phyloP scores from a whole-genome alignment of 2,888 invertebrate genomes.

The Micropterix aruncella region DNA sequence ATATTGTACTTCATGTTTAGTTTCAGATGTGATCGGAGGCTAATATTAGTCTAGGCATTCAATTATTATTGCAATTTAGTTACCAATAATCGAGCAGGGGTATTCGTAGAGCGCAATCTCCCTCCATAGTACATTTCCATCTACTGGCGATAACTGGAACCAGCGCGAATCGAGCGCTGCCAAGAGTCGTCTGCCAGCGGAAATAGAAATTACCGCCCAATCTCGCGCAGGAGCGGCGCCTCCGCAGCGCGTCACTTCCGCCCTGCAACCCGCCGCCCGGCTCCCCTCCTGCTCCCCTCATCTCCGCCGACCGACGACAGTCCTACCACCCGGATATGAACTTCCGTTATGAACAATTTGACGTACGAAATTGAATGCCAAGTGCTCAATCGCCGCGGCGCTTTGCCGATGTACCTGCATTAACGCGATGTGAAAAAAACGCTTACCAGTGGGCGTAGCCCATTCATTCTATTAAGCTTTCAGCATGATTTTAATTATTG shows the following conservation, averaged over 20 bases:
- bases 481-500: no score
- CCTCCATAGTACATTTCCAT: not conserved
- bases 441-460: no score
- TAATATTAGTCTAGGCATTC: no score
- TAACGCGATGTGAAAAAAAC: no score
- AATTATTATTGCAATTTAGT: no score
- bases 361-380: constrained; percentile 47
- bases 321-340: constrained; percentile 60
- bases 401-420: constrained; percentile 21
- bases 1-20: no score
- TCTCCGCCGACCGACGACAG: constrained; percentile 19
- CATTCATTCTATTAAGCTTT: no score
- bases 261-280: constrained; percentile 27
- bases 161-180: not conserved
- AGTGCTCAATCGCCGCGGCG: constrained; percentile 20
- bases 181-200: constrained; percentile 19
- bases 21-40: no score
- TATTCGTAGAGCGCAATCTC: no score
- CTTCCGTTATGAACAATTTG: constrained; percentile 79
- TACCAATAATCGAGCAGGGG: no score
- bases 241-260: constrained; percentile 5
- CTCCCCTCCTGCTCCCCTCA: constrained; percentile 1
- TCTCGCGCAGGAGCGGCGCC: constrained; percentile 28
- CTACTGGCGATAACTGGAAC: not conserved
- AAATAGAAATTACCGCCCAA: constrained; percentile 46